These are phyloP conservation scores for Lineus longissimus DNA, from an alignment of 1,140 invertebrate genomes.

Conservation along the genomic window DNA sequence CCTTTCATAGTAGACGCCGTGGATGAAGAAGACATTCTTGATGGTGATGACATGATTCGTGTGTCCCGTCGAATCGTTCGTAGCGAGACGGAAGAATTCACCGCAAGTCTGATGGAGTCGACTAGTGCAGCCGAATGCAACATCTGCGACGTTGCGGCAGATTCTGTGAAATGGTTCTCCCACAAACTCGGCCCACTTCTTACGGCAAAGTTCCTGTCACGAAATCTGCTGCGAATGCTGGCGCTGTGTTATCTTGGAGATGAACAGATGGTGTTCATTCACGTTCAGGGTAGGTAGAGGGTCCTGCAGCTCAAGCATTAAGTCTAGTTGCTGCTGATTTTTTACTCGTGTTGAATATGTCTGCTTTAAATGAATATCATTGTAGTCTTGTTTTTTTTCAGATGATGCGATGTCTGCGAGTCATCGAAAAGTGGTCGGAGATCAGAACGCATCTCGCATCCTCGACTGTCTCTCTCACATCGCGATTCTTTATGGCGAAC, in stretches of 20 bases:
- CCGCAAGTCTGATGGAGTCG: constrained; percentile 29
- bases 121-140: constrained; percentile 42
- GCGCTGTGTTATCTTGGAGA: constrained; percentile 86
- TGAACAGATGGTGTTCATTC: constrained; percentile 65
- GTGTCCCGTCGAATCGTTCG: constrained; percentile 26
- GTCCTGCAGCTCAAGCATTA: too few relatives aligned
- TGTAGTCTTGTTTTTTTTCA: background rate
- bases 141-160: constrained; percentile 84
- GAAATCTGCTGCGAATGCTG: constrained; percentile 89
- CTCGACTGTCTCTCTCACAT: constrained; percentile 83
- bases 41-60: too few relatives aligned
- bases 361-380: background rate
- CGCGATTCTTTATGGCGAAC: constrained; percentile 84
- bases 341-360: background rate
- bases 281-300: too few relatives aligned
- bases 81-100: constrained; percentile 49
- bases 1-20: too few relatives aligned
- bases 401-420: background rate
- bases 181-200: constrained; percentile 92
- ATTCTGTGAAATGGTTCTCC: constrained; percentile 86
- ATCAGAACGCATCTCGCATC: constrained; percentile 76
- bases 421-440: constrained; percentile 62
- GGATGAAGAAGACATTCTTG: too few relatives aligned
- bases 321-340: background rate
- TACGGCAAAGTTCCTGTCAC: constrained; percentile 81